A percentile compares a stretch with the other conserved stretches of the same genome.
Evolutionary conservation across 2,113 vertebrate species (phyloP).

Genomic region (Thunnus maccoyii): DNA sequence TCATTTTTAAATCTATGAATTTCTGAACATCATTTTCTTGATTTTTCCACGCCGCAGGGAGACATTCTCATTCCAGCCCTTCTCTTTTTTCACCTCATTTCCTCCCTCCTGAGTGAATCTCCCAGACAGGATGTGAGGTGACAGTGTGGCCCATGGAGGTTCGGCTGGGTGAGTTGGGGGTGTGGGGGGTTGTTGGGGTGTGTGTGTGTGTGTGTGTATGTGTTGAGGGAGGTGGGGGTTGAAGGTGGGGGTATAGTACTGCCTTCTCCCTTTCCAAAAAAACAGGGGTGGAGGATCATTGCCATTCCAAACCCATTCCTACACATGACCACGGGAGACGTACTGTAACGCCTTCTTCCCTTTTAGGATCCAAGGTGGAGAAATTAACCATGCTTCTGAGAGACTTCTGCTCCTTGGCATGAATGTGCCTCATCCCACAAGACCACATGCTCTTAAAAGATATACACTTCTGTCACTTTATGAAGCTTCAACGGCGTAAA

Average conservation of each 20-base stretch:
- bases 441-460: constrained; percentile 62
- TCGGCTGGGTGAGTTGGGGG: constrained; percentile 10
- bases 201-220: constrained; percentile 10
- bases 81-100: constrained; percentile 82
- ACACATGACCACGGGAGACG: constrained; percentile 51
- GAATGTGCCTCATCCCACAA: constrained; percentile 54
- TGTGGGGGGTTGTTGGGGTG: constrained; percentile 12
- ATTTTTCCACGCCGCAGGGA: constrained; percentile 83
- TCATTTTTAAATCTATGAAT: constrained; percentile 88
- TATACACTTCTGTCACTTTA: constrained; percentile 50
- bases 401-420: constrained; percentile 43
- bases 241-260: constrained; percentile 6
- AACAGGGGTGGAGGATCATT: constrained; percentile 44
- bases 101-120: constrained; percentile 78
- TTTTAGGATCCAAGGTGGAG: constrained; percentile 49
- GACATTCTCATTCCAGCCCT: constrained; percentile 80
- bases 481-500: constrained; percentile 6
- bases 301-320: constrained; percentile 65
- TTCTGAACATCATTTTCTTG: constrained; percentile 87
- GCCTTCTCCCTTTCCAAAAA: background rate
- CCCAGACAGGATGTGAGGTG: constrained; percentile 76
- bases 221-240: constrained; percentile 19
- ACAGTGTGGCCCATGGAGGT: constrained; percentile 71
- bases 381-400: constrained; percentile 62
- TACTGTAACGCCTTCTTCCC: constrained; percentile 30